phyloP scores from a whole-genome alignment of 2,888 invertebrate species.

The Barypeithes pellucidus region DNA sequence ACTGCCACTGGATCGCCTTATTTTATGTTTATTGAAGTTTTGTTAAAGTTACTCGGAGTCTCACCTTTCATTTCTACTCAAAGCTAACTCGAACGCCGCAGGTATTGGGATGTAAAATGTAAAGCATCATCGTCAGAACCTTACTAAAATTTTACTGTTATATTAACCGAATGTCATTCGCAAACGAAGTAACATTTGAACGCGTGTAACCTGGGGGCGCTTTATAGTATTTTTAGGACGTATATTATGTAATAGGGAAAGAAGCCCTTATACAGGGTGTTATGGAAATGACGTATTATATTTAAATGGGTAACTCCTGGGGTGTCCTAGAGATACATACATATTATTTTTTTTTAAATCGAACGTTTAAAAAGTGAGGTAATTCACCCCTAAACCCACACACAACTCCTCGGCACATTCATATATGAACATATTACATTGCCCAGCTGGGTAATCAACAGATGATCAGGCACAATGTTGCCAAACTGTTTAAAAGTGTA shows the following conservation, averaged over 20 bases:
- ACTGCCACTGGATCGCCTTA: no score
- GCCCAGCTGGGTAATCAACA: no score
- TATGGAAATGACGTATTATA: no score
- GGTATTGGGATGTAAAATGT: neutral
- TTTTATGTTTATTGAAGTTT: neutral
- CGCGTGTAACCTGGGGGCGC: conserved; percentile 6
- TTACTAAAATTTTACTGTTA: conserved; percentile 16
- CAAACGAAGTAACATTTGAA: conserved; percentile 12
- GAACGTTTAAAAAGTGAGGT: no score
- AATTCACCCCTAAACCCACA: no score
- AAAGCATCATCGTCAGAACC: neutral
- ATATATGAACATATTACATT: no score
- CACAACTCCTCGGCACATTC: no score
- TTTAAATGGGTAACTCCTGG: no score
- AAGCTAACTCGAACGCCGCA: neutral
- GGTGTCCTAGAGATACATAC: no score
- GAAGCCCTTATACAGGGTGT: conserved; percentile 19
- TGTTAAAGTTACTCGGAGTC: neutral
- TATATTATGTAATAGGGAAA: conserved; percentile 1
- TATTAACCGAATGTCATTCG: conserved; percentile 13
- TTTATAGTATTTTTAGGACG: conserved; percentile 4
- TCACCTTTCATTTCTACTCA: neutral
- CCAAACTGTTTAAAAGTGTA: no score
- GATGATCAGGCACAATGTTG: no score
- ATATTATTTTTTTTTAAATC: no score